phyloP scores from a whole-genome alignment of 1,140 invertebrate genomes.

The Formica exsecta region DNA sequence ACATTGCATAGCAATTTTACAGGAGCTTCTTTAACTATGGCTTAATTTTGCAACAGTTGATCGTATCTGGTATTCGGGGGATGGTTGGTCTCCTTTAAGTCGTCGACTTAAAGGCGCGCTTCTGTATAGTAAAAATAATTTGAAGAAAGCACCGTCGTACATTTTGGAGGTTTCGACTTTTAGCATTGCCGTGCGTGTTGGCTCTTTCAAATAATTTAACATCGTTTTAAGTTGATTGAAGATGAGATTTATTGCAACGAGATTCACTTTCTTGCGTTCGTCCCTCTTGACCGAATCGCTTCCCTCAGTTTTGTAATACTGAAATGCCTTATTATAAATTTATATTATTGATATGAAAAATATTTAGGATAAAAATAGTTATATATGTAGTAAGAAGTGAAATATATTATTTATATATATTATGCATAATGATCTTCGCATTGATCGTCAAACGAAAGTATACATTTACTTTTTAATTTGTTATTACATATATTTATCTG shows the following conservation, averaged over 20 bases:
- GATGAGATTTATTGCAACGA: conserved; percentile 75
- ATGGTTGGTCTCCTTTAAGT: conserved; percentile 37
- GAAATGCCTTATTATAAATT: background rate
- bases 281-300: conserved; percentile 5
- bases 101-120: conserved; percentile 60
- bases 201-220: conserved; percentile 81
- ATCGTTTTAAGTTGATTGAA: conserved; percentile 84
- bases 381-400: background rate
- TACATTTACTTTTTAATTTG: no score
- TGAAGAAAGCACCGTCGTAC: conserved; percentile 61
- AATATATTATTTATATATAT: background rate
- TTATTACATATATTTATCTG: no score
- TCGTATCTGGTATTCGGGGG: background rate
- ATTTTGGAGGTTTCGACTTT: conserved; percentile 69
- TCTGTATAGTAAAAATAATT: conserved; percentile 56
- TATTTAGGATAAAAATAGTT: background rate
- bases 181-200: conserved; percentile 64
- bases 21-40: background rate
- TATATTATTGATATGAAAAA: conserved; percentile 6
- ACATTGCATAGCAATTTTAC: background rate
- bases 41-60: conserved; percentile 6
- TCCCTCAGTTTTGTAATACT: background rate
- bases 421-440: background rate
- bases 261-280: conserved; percentile 42
- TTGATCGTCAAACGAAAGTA: no score